Evolutionary conservation across 2,888 invertebrate species (phyloP).

Genomic region (Microctonus aethiopoides): DNA sequence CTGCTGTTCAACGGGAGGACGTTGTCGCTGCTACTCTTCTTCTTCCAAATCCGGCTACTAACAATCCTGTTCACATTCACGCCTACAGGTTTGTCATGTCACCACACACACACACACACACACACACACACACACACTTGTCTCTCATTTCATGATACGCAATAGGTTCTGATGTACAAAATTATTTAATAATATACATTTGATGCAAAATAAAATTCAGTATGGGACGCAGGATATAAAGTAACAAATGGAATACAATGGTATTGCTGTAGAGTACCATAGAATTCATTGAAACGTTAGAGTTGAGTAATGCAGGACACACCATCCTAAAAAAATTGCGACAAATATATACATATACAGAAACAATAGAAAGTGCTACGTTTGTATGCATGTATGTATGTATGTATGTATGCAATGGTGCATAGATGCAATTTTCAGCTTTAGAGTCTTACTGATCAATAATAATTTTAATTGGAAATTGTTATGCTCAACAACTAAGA

Average conservation of each 20-base stretch:
- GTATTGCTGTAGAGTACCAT: conserved; percentile 19
- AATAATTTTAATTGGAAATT: background rate
- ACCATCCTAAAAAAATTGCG: conserved; percentile 15
- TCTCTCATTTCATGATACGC: conserved; percentile 1
- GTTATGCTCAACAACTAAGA: background rate
- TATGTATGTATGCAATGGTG: too few species aligned
- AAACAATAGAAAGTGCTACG: conserved; percentile 22
- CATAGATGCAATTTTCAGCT: too few species aligned
- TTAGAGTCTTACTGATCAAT: background rate
- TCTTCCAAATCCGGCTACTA: conserved; percentile 93
- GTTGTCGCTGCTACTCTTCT: conserved; percentile 93
- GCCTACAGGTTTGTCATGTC: conserved; percentile 72
- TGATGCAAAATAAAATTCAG: conserved; percentile 10
- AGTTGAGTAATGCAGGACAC: conserved; percentile 30
- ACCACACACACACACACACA: background rate
- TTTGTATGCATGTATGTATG: too few species aligned
- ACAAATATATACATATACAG: conserved; percentile 15
- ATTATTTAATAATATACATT: conserved; percentile 14
- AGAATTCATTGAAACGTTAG: conserved; percentile 25
- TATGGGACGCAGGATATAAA: conserved; percentile 25
- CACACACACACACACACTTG: too few species aligned
- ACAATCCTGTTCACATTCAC: conserved; percentile 95
- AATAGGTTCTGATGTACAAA: background rate
- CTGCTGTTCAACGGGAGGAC: conserved; percentile 90
- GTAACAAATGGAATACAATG: conserved; percentile 29